Evolutionary conservation across 2,113 vertebrate species (phyloP).

Genomic region (Plestiodon gilberti): DNA sequence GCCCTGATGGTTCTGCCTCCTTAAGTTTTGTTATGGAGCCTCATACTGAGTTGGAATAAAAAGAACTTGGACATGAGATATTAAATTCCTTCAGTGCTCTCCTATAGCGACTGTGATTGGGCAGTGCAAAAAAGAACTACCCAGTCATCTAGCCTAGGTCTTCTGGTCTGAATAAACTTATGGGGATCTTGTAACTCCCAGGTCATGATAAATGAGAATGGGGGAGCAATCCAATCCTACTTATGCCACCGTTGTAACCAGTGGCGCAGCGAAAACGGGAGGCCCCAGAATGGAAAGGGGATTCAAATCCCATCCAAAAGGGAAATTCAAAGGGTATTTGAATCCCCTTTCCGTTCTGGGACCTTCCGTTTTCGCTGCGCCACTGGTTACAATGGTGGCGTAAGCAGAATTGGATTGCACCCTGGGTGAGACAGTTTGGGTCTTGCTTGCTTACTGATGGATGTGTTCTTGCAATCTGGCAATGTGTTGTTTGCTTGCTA

Average conservation of each 20-base stretch:
- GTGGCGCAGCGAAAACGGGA: too few species aligned
- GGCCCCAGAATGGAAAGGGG: too few species aligned
- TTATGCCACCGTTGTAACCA: too few species aligned
- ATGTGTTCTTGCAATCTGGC: accelerated
- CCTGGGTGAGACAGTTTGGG: too few species aligned
- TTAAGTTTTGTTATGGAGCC: not conserved
- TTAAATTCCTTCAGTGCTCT: not conserved
- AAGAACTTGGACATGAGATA: not conserved
- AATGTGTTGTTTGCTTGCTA: not conserved
- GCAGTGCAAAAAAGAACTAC: not conserved
- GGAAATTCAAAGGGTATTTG: too few species aligned
- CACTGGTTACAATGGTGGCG: too few species aligned
- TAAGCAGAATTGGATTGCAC: too few species aligned
- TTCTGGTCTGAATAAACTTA: not conserved
- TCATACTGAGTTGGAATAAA: not conserved
- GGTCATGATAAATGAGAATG: not conserved
- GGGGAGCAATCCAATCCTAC: too few species aligned
- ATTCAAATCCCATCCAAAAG: too few species aligned
- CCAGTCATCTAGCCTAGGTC: too few species aligned
- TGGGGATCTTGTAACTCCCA: not conserved
- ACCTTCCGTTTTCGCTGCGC: too few species aligned
- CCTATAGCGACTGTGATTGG: not conserved
- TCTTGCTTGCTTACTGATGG: not conserved
- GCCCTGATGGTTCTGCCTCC: not conserved
- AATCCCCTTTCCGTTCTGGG: too few species aligned